phyloP scores from a whole-genome alignment of 2,888 invertebrate species.

The Strigamia maritima region DNA sequence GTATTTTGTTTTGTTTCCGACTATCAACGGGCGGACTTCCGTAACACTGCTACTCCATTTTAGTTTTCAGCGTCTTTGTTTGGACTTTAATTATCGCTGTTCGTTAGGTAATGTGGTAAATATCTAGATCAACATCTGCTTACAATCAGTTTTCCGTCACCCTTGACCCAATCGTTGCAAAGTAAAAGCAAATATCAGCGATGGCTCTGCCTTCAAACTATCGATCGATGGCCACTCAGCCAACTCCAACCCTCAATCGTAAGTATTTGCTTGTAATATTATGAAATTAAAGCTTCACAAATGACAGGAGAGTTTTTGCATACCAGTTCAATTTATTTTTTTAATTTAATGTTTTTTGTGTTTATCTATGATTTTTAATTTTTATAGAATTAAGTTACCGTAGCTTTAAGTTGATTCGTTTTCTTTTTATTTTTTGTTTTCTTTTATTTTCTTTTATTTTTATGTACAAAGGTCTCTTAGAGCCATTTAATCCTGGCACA shows the following conservation, averaged over 20 bases:
- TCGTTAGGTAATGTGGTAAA: background rate
- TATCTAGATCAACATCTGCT: background rate
- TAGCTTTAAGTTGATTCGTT: background rate
- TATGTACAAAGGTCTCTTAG: slow-evolving; percentile 52
- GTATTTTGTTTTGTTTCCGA: no score
- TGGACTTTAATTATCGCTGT: background rate
- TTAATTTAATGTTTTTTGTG: background rate
- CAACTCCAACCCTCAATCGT: slow-evolving; percentile 33
- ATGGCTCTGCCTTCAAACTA: slow-evolving; percentile 36
- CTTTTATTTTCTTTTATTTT: slow-evolving; percentile 41
- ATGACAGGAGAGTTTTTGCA: background rate
- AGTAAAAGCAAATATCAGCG: background rate
- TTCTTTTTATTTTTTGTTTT: slow-evolving; percentile 23
- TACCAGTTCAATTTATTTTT: background rate
- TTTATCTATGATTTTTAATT: background rate
- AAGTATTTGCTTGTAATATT: background rate
- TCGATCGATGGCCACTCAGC: slow-evolving; percentile 33
- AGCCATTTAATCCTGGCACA: slow-evolving; percentile 74
- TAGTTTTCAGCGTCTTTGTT: background rate
- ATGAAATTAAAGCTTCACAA: background rate
- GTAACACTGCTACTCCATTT: background rate
- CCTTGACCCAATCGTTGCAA: background rate
- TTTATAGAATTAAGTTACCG: background rate
- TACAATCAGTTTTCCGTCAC: background rate
- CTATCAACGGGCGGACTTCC: no score